Percentiles rank a stretch among this genome's conserved stretches.
Evolutionary conservation across 2,113 vertebrate species (phyloP).

Genomic region (Shinisaurus crocodilurus): DNA sequence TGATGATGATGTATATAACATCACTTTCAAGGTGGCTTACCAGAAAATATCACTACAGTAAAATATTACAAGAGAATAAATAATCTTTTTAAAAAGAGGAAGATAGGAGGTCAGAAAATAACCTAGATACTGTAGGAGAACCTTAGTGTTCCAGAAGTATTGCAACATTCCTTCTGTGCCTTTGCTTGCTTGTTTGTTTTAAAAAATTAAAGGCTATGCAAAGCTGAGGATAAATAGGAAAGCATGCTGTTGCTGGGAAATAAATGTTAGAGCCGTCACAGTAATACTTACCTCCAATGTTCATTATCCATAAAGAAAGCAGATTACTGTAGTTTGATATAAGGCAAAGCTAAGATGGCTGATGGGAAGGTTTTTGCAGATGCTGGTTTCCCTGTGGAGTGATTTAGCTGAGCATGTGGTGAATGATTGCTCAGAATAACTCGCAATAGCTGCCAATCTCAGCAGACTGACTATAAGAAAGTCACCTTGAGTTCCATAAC

Average conservation of each 20-base stretch:
- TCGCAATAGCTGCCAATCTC: not conserved
- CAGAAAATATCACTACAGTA: not conserved
- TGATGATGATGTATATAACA: not conserved
- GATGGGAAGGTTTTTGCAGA: not conserved
- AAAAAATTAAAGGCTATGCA: constrained; percentile 19
- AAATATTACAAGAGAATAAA: not conserved
- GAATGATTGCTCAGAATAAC: constrained; percentile 4
- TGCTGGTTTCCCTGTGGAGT: not conserved
- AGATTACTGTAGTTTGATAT: constrained; percentile 16
- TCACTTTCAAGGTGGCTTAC: not conserved
- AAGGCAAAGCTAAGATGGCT: not conserved
- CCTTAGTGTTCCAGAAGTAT: not conserved
- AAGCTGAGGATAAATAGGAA: not conserved
- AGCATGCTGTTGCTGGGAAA: not conserved
- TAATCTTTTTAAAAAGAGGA: not conserved
- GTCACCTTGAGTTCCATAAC: not conserved
- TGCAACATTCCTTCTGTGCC: not conserved
- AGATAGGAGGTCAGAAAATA: not conserved
- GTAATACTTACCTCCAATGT: not conserved
- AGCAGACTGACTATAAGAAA: constrained; percentile 7
- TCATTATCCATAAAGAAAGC: not conserved
- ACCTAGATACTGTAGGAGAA: not conserved
- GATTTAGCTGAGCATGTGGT: not conserved
- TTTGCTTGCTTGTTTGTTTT: constrained; percentile 26
- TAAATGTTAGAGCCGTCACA: not conserved